Evolutionary conservation across 92 coral and sea anemone genomes (phyloP).

Genomic region (Epizoanthus ramosus): DNA sequence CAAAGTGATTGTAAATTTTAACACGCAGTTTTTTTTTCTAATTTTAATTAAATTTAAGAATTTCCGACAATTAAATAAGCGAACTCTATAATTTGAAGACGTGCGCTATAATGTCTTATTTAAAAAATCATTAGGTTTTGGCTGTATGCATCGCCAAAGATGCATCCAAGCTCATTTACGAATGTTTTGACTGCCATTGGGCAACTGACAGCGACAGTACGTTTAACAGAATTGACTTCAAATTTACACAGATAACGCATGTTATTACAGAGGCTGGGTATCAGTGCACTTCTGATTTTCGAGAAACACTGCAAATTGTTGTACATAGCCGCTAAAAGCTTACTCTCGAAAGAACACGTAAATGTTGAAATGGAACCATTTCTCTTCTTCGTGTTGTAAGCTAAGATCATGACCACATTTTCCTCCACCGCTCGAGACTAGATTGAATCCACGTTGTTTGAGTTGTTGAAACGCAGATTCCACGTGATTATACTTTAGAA

Average conservation of each 20-base stretch:
- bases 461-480: constrained; percentile 87
- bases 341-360: constrained; percentile 70
- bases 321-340: constrained; percentile 2
- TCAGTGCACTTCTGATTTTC: neutral
- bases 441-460: constrained; percentile 66
- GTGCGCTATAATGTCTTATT: neutral
- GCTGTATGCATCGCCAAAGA: neutral
- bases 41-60: neutral
- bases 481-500: constrained; percentile 79
- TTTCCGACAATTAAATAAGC: neutral
- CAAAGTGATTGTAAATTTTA: neutral
- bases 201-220: neutral
- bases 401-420: constrained; percentile 60
- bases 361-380: constrained; percentile 87
- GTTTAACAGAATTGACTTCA: neutral
- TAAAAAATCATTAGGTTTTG: neutral
- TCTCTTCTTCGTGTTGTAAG: constrained; percentile 76
- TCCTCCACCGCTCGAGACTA: constrained; percentile 82
- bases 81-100: neutral
- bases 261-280: too few relatives aligned
- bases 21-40: neutral
- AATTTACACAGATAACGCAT: neutral
- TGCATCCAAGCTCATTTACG: neutral
- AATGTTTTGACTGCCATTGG: too few relatives aligned
- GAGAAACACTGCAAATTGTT: neutral